These are phyloP conservation scores for Doris montereyensis DNA, from an alignment of 2,888 invertebrate species.

Conservation along the genomic window DNA sequence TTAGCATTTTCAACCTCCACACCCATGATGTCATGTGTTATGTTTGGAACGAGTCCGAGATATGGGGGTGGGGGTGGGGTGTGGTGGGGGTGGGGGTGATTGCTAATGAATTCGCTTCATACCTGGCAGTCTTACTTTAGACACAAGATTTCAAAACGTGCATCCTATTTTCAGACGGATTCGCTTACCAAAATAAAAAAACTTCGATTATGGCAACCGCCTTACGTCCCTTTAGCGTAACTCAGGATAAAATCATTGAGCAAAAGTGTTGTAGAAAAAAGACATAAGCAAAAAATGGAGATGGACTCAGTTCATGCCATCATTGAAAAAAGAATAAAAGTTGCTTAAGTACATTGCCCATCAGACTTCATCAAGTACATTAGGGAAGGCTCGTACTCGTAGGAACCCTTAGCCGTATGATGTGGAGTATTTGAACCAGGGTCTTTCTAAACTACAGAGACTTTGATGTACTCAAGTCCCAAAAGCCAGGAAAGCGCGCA, in stretches of 20 bases:
- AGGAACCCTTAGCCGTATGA: background rate
- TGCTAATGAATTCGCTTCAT: background rate
- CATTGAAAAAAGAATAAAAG: background rate
- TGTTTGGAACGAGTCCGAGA: constrained; percentile 2
- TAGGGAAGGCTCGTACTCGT: background rate
- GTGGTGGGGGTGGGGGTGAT: no score
- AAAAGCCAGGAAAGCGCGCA: background rate
- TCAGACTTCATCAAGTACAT: background rate
- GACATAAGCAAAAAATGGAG: background rate
- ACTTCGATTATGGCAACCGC: no score
- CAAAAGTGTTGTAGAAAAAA: background rate
- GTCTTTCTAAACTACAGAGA: background rate
- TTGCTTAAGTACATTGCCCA: background rate
- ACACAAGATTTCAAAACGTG: background rate
- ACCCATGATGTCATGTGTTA: background rate
- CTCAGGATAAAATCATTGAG: background rate
- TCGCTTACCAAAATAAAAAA: background rate
- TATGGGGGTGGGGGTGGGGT: no score
- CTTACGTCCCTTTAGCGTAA: background rate
- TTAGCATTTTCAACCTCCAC: background rate
- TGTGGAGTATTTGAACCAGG: background rate
- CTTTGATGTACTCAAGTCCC: background rate
- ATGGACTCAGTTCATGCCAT: background rate
- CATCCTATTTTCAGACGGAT: background rate
- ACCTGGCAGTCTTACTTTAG: background rate